Conservation (phyloP, 2,113 vertebrate species). For the Serinus canaria region DNA sequence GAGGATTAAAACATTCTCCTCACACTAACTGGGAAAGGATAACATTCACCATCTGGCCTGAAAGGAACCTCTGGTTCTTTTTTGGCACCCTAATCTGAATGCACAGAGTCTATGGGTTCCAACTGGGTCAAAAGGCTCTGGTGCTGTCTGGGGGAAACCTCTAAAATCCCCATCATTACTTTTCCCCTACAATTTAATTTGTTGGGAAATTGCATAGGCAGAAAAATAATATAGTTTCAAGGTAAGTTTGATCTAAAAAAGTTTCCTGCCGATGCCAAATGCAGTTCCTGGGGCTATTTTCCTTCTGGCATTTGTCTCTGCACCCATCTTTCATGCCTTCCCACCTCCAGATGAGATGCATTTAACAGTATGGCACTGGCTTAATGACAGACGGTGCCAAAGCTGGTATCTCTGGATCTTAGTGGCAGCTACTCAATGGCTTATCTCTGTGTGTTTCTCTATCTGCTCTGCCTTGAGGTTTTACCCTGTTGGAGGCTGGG, state of each 20-base stretch:
- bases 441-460: neutral
- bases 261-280: neutral
- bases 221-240: neutral
- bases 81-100: neutral
- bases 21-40: neutral
- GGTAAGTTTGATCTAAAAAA: neutral
- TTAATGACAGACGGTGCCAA: neutral
- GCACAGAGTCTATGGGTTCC: neutral
- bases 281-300: neutral
- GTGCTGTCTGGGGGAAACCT: neutral
- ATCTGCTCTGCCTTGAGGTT: neutral
- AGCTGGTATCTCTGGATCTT: neutral
- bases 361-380: neutral
- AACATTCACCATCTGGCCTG: neutral
- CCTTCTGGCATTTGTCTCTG: neutral
- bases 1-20: neutral
- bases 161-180: neutral
- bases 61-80: neutral
- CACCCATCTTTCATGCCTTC: neutral
- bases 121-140: neutral
- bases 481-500: neutral
- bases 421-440: neutral
- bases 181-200: neutral
- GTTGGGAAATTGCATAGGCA: neutral
- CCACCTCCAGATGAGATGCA: neutral